Percentiles rank a stretch among this genome's conserved stretches.
Conservation (phyloP, 2,113 vertebrate genomes). For the Pteruthius melanotis region DNA sequence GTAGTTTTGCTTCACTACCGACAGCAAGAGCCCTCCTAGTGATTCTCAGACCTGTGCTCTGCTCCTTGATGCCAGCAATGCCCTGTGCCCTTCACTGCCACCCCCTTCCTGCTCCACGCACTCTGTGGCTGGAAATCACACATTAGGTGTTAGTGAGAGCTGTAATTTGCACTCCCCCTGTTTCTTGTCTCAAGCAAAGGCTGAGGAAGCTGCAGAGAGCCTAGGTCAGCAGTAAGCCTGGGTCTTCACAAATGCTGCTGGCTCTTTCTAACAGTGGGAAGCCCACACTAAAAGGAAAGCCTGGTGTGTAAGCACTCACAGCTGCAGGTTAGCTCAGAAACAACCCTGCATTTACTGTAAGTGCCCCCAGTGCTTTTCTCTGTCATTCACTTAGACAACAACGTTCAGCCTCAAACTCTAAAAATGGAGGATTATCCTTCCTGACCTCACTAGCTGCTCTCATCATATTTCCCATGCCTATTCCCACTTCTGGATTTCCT, state of each 20-base stretch:
- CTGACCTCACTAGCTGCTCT: not conserved
- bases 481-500: not conserved
- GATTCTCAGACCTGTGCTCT: not conserved
- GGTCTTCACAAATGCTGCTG: not conserved
- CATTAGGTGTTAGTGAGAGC: not conserved
- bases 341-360: not conserved
- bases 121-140: not conserved
- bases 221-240: not conserved
- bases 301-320: not conserved
- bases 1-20: not conserved
- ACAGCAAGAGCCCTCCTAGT: not conserved
- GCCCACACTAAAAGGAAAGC: not conserved
- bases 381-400: not conserved
- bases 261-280: not conserved
- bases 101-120: not conserved
- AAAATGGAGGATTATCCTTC: not conserved
- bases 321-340: not conserved
- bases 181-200: not conserved
- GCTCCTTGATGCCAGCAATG: not conserved
- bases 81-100: accelerated
- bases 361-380: not conserved
- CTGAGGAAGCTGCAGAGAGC: not conserved
- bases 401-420: not conserved
- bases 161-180: not conserved
- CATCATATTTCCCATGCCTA: not conserved